These are phyloP conservation scores for Penaeus vannamei DNA, from an alignment of 1,140 invertebrate species.

Conservation along the genomic window DNA sequence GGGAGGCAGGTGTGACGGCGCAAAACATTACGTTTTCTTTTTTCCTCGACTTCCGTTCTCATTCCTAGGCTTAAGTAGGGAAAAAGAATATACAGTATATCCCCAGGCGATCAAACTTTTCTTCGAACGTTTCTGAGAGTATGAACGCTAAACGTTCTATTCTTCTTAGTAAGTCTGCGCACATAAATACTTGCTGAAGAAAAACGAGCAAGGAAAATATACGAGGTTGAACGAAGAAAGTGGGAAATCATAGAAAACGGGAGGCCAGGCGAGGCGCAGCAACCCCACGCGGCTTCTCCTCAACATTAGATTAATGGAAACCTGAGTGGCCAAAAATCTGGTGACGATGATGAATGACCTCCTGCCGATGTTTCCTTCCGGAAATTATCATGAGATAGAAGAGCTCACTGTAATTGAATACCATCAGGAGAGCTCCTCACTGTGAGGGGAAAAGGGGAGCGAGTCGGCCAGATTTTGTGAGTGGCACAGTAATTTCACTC, in stretches of 20 bases:
- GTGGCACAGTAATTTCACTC: too few relatives aligned
- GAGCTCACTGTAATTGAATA: not conserved
- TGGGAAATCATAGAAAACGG: not conserved
- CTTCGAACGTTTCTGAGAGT: too few relatives aligned
- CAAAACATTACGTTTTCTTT: not conserved
- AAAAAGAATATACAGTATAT: too few relatives aligned
- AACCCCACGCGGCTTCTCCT: constrained; percentile 28
- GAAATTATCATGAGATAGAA: constrained; percentile 54
- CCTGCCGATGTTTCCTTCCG: constrained; percentile 56
- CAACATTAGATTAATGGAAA: constrained; percentile 63
- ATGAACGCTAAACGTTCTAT: too few relatives aligned
- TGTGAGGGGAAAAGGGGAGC: too few relatives aligned
- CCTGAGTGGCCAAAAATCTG: constrained; percentile 63
- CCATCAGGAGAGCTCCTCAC: too few relatives aligned
- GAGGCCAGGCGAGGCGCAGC: not conserved
- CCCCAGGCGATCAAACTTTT: too few relatives aligned
- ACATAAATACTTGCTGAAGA: too few relatives aligned
- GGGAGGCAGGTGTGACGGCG: not conserved
- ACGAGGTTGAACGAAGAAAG: not conserved
- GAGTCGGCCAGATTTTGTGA: too few relatives aligned
- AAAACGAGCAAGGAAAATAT: not conserved
- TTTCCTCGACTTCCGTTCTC: too few relatives aligned
- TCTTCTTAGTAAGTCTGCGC: too few relatives aligned
- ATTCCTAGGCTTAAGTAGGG: not conserved
- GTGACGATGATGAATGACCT: constrained; percentile 61